These are phyloP conservation scores for Noctua fimbriata DNA, from an alignment of 2,888 invertebrate species.

Conservation along the genomic window DNA sequence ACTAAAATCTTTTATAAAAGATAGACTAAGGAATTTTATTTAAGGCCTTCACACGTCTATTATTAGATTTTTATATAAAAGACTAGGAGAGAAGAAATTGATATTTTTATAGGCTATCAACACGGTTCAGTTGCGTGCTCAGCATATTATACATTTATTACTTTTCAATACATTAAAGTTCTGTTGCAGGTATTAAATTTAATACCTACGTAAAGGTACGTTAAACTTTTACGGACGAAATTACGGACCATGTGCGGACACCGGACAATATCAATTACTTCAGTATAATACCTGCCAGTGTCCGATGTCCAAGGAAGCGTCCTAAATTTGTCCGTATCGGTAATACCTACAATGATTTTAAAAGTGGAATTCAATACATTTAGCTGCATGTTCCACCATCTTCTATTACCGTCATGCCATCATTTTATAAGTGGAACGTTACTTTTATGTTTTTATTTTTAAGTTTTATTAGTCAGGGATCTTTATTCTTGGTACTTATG, in stretches of 20 bases:
- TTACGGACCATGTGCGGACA: not conserved
- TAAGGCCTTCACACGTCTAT: not conserved
- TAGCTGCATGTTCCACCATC: not conserved
- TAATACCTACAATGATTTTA: not conserved
- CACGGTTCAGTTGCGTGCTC: conserved; percentile 32
- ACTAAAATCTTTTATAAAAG: conserved; percentile 16
- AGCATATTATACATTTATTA: conserved; percentile 42
- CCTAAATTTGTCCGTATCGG: not conserved
- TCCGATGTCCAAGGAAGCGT: not conserved
- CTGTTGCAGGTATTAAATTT: not conserved
- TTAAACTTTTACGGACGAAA: not conserved
- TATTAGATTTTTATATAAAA: conserved; percentile 33
- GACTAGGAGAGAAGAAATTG: conserved; percentile 20
- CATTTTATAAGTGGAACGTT: conserved; percentile 16
- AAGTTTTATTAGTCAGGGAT: not conserved
- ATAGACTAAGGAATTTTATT: conserved; percentile 10
- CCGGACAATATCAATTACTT: not conserved
- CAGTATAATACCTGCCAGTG: not conserved
- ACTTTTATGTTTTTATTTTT: not conserved
- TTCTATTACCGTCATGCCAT: conserved; percentile 14
- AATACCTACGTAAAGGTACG: not conserved
- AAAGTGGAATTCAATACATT: not conserved
- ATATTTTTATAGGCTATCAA: conserved; percentile 59
- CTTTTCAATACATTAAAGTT: conserved; percentile 38
- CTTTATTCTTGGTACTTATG: not conserved